A percentile compares a stretch with the other conserved stretches of the same genome.
Conservation (phyloP, 1,140 invertebrate genomes). For the Asbolus verrucosus region DNA sequence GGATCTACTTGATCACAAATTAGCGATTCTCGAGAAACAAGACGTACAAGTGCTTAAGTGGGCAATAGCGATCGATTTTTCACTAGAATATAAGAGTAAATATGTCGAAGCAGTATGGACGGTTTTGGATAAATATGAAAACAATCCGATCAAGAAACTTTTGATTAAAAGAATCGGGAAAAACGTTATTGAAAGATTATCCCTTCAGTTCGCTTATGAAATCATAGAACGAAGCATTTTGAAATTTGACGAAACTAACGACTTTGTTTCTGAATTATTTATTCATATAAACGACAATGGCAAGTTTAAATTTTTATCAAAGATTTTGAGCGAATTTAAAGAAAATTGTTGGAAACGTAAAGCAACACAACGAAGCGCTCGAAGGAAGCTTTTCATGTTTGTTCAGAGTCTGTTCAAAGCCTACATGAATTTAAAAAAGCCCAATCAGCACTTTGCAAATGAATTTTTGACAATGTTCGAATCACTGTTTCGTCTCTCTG, state of each 20-base stretch:
- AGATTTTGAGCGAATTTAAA: constrained; percentile 28
- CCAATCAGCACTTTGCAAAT: neutral
- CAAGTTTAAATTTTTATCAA: constrained; percentile 11
- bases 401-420: neutral
- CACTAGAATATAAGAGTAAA: neutral
- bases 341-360: neutral
- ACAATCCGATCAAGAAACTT: neutral
- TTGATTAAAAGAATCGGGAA: neutral
- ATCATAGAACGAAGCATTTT: neutral
- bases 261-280: neutral
- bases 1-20: constrained; percentile 3
- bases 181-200: neutral
- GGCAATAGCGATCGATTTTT: neutral
- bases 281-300: neutral
- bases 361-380: neutral
- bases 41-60: neutral
- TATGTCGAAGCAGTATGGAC: constrained; percentile 7
- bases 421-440: neutral
- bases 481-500: neutral
- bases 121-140: constrained; percentile 22
- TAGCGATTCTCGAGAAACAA: neutral
- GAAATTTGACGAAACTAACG: neutral
- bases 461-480: neutral
- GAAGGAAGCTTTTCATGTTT: neutral
- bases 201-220: neutral